Percentiles rank a stretch among this genome's conserved stretches.
These are phyloP conservation scores for Phylloscopus trochiloides DNA, from an alignment of 2,113 vertebrate species.

Conservation along the genomic window DNA sequence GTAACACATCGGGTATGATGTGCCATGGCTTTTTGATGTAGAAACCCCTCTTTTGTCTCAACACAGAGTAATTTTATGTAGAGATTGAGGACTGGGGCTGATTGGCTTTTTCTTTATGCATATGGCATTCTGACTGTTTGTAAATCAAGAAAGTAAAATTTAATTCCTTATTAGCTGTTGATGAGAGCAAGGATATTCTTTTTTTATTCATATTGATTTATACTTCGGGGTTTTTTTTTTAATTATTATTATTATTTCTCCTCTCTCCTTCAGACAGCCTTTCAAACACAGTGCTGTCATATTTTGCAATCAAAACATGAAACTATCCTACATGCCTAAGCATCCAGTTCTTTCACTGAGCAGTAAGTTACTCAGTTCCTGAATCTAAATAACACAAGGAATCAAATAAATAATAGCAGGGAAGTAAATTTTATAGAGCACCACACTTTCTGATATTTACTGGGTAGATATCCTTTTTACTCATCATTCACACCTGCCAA, in stretches of 20 bases:
- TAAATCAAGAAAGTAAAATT: background rate
- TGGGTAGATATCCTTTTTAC: background rate
- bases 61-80: background rate
- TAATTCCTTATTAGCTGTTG: background rate
- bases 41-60: background rate
- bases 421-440: background rate
- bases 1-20: background rate
- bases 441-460: background rate
- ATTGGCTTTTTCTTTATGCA: background rate
- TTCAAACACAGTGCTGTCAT: background rate
- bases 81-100: background rate
- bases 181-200: background rate
- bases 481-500: background rate
- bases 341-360: background rate
- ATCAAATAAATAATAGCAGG: background rate
- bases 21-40: background rate
- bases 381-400: background rate
- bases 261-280: background rate
- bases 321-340: background rate
- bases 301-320: background rate
- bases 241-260: background rate
- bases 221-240: background rate
- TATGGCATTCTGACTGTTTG: background rate
- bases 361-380: background rate
- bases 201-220: background rate